Evolutionary conservation across 2,888 invertebrate genomes (phyloP), one percentile per base, ranked within the genome.

Genomic region (Nephrotoma flavescens): DNA sequence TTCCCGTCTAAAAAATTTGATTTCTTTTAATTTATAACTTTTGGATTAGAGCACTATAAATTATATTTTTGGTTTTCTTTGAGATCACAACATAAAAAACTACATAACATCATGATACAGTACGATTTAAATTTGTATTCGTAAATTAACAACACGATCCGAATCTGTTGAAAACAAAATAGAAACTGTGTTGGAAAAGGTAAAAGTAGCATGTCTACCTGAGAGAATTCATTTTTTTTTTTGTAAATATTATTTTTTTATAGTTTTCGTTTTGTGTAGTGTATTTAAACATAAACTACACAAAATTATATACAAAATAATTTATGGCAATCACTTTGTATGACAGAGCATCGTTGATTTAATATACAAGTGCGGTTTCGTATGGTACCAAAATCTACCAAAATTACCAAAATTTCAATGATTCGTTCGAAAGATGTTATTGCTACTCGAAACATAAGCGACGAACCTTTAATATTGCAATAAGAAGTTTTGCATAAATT

Each of bases 141-240:
- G 71, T 19, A 71, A 12, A 41, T 19, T n/a, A 84, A 42, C 44
- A 47, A 47, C 86, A 47, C 44, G 86, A 86, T 52, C 86, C 86
- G 86, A 45, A 47, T 47, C 41, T 45, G 47, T 86, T 47, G 44
- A 86, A 86, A 86, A 86, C 86, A 86, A 47, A 86, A 86, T 52
- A 86, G 86, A 86, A 86, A 86, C 86, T 86, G 86, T 86, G 47
- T 41, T 45, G 84, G 84, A 84, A 84, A 84, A 84, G 84, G 84
- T 84, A 84, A 84, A 84, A 84, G 84, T 84, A 84, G 84, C 84
- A 84, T 84, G 84, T 42, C n/a, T 84, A 84, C 84, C 84, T 84
- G 84, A 84, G 84, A 84, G 84, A 84, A 84, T 84, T 84, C 42
- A 84, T 84, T 12, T 84, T 15, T 42, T 31, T 19, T 15, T 31